Base-by-base conservation (phyloP, 64 coral and sea anemone species). In the Montipora cactus region DNA sequence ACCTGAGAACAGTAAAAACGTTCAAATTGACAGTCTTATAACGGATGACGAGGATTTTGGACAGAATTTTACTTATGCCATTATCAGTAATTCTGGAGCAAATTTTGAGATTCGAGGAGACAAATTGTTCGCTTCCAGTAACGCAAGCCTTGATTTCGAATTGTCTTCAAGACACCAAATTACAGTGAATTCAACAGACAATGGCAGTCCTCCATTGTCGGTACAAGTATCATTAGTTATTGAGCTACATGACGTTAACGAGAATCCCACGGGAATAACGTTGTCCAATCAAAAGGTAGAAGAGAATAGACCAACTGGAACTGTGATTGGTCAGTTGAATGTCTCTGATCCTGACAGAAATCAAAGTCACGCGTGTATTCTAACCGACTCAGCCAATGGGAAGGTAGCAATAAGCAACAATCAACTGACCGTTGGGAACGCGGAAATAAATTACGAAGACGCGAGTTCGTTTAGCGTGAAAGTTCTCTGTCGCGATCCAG, bases 261-360 rank as follows among this genome's bases (percentile, higher is more conserved):
- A 98, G 51, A 87, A 61, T 13, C 96, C 96, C 28, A 86, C 87
- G 3, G 55, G 57, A 2, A 94, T 98, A 72, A 74, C 72, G 5
- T 84, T 98, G n/a, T 95, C 90, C 62, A 88, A 93, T 78, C 23
- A 37, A 16, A 90, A 59, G 7, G 71, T 98, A 14, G 18, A 50
- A 3, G 96, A 98, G 49, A 95, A 98, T 76, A 82, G 50, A 16
- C 81, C 81, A 52, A 13, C 83, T 16, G 96, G 96, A 44, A 79
- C 93, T 9, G 75, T 98, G 73, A 95, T 98, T 95, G 94, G 96
- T 20, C 87, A 78, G 23, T 88, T 98, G 13, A 82, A 81, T 76
- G 87, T 98, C 79, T 76, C 19, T 12, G 96, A 98, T 25, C 96
- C 96, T 77, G 96, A 98, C 59, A 72, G 70, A 62, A 73, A 45